Base-by-base conservation (phyloP, 2,797 vertebrate species). In the Champsocephalus esox region DNA sequence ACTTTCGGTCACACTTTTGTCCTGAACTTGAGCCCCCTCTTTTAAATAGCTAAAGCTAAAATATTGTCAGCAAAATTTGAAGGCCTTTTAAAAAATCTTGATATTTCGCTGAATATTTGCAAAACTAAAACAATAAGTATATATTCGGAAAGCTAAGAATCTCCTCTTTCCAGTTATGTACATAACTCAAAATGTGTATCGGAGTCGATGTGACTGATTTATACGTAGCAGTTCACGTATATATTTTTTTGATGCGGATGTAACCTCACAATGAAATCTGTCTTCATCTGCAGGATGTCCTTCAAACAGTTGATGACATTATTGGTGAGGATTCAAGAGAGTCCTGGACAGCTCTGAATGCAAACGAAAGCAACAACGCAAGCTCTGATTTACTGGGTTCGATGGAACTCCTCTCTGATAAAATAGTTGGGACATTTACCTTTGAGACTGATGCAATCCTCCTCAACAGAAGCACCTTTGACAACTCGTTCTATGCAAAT, bases 361-460 rank as follows among this genome's bases (percentile, higher is more conserved):
- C 75, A 3, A 81, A 93, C 38, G 0, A 12, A 49, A 78, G 38
- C 12, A 0, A 21, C 2, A 49, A 92, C 67, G 86, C 73, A 5
- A 95, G 94, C 95, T 86, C 94, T 43, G 2, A 34, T 28, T 81
- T 99, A n/a, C 77, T 99, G 28, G 13, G 61, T 1, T 94, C 95
- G 0, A 69, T 97, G 61, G 97, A 98, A 92, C 89, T 28, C 32
- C 57, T 62, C 85, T 94, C 92, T 67, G 70, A 41, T 1, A 0
- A 1, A 12, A 4, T 50, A n/a, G 77, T 45, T 0, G 82, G 85
- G 10, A 58, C 6, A 0, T 81, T 95, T n/a, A 0, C 0, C 4
- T 88, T 96, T 8, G 34, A 0, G 0, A 84, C 88, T 24, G 13
- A 48, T 0, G 91, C 79, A 0, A 78, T 96, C 49, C 76, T 92